Percentiles rank a stretch among this genome's conserved stretches.
Conservation (phyloP, 1,140 invertebrate species). For the Caerostris extrusa region DNA sequence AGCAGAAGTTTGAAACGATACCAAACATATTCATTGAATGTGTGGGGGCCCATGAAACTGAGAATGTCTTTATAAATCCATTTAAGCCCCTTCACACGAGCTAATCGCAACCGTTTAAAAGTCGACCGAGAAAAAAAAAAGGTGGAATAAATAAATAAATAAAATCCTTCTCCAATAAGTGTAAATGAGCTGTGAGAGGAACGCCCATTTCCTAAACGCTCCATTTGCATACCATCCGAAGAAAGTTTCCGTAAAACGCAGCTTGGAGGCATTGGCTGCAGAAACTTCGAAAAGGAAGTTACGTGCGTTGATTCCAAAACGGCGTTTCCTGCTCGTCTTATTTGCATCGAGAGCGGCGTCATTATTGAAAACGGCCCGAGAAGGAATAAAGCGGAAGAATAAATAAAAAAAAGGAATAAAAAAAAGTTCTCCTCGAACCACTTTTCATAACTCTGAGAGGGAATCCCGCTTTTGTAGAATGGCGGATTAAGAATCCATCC, state of each 20-base stretch:
- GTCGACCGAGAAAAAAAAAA: not conserved
- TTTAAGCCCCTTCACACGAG: not conserved
- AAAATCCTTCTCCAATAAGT: too few species aligned
- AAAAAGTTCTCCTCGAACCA: not conserved
- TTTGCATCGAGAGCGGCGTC: slow-evolving; percentile 57
- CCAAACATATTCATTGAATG: not conserved
- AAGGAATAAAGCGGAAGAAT: too few species aligned
- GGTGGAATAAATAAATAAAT: not conserved
- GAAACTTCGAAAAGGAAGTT: not conserved
- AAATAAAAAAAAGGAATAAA: not conserved
- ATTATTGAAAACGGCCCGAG: not conserved
- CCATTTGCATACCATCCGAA: too few species aligned
- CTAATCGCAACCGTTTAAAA: too few species aligned
- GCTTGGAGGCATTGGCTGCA: too few species aligned
- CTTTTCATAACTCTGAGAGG: slow-evolving; percentile 12
- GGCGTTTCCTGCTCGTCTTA: slow-evolving; percentile 20
- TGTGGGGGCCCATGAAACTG: not conserved
- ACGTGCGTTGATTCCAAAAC: slow-evolving; percentile 55
- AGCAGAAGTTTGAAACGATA: not conserved
- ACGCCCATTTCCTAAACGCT: too few species aligned
- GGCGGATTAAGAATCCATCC: slow-evolving; percentile 57
- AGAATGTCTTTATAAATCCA: not conserved
- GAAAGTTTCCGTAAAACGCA: too few species aligned
- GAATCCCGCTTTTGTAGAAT: slow-evolving; percentile 36
- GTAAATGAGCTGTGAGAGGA: too few species aligned